Evolutionary conservation across 2,888 invertebrate genomes (phyloP).

Genomic region (Gandaritis pyraliata): DNA sequence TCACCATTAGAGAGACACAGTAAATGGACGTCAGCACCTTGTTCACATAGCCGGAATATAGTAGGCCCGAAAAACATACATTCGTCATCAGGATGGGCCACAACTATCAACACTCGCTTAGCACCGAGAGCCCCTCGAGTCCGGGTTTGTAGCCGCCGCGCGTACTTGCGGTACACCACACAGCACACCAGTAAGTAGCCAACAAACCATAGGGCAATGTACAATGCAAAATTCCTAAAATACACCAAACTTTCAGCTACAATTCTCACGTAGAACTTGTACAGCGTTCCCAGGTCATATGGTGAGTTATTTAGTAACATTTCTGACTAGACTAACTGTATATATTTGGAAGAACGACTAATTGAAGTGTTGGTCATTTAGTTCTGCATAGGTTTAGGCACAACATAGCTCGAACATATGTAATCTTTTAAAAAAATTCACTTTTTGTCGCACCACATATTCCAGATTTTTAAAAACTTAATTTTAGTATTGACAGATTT

Average conservation of each 20-base stretch:
- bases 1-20: conserved; percentile 94
- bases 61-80: conserved; percentile 99
- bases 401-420: background rate
- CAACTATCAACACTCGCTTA: conserved; percentile 90
- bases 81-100: conserved; percentile 99
- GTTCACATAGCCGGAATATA: conserved; percentile 87
- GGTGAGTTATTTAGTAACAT: conserved; percentile 65
- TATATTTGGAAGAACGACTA: conserved; percentile 35
- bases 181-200: conserved; percentile 77
- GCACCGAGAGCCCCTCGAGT: conserved; percentile 79
- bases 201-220: conserved; percentile 82
- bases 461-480: too few relatives aligned
- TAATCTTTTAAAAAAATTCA: background rate
- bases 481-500: too few relatives aligned
- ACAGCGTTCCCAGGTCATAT: conserved; percentile 49
- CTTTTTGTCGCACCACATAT: background rate
- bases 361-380: conserved; percentile 25
- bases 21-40: conserved; percentile 89
- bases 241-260: conserved; percentile 68
- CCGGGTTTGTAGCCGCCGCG: conserved; percentile 76
- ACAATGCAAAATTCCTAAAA: conserved; percentile 72
- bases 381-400: background rate
- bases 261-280: conserved; percentile 69
- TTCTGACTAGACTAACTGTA: conserved; percentile 63
- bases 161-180: conserved; percentile 81